Evolutionary conservation across 37 sponge, comb jelly and placozoan species (phyloP).

Genomic region (Cliona cf. orientalis): DNA sequence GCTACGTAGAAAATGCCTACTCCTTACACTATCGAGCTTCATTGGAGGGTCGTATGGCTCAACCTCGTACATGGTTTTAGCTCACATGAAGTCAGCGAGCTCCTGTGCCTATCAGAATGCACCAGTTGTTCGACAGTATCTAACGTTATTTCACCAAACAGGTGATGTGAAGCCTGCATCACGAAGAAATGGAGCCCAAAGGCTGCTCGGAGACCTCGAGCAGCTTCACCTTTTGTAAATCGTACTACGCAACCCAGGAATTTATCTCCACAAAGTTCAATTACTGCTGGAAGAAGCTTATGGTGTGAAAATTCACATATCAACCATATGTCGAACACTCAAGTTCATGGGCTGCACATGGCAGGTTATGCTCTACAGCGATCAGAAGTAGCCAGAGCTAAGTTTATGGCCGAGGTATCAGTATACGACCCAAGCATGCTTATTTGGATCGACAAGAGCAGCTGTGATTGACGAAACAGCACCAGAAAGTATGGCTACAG

Average conservation of each 20-base stretch:
- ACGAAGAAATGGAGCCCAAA: not conserved
- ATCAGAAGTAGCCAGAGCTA: not conserved
- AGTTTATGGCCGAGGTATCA: slow-evolving; percentile 16
- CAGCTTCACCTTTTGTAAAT: not conserved
- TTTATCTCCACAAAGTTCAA: slow-evolving; percentile 13
- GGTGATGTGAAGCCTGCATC: slow-evolving; percentile 18
- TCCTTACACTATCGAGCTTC: slow-evolving; percentile 3
- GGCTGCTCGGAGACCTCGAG: not conserved
- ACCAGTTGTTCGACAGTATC: not conserved
- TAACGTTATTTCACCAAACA: slow-evolving; percentile 3
- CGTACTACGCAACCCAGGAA: slow-evolving; percentile 10
- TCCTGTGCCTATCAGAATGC: not conserved
- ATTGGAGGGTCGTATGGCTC: slow-evolving; percentile 23
- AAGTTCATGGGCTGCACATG: slow-evolving; percentile 12
- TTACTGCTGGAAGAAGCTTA: not conserved
- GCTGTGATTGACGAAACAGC: slow-evolving; percentile 11
- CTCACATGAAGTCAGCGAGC: not conserved
- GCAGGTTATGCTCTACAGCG: slow-evolving; percentile 5
- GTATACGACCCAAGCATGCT: slow-evolving; percentile 11
- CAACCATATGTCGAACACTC: slow-evolving; percentile 17
- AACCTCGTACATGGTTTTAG: not conserved
- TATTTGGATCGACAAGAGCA: slow-evolving; percentile 22
- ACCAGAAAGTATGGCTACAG: slow-evolving; percentile 10
- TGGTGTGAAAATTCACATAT: not conserved
- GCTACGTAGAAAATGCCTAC: not conserved